Evolutionary conservation across 1,140 invertebrate species (phyloP), one percentile per base, ranked within the genome.

Genomic region (Drosophila melanica): DNA sequence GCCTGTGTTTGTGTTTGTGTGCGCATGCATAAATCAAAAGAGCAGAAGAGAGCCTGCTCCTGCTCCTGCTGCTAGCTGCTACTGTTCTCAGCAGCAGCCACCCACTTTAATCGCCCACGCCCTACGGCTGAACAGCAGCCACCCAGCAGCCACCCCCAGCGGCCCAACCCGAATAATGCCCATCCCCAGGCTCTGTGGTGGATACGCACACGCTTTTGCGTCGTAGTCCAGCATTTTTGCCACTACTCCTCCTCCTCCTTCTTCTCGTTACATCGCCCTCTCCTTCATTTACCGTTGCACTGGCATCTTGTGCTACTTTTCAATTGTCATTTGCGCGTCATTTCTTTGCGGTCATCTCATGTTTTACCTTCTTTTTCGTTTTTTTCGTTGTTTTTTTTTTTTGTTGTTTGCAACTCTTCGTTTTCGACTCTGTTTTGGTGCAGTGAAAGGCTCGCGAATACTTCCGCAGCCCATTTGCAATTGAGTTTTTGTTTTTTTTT

Each of bases 141-240:
- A 16, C 33, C 50, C 51, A 53, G 45, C 27, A 79, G 63, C 74
- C 70, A 62, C 54, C 63, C 77, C 10, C 70, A 47, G 30, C 4
- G 11, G 18, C 48, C 60, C 65, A 48, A 47, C 35, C 37, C 48
- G 30, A 30, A 35, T 51, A 7, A n/a, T 51, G 10, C 18, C 60
- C 47, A 53, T 11, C 47, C 62, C n/a, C 33, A 50, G 64, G 23
- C 53, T 67, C 20, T 59, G 69, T 74, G 70, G 69, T 75, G 81
- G 70, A 75, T 78, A 82, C 75, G 79, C 81, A 82, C 79, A 72
- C 66, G 64, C 79, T 86, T 86, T 86, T 86, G 82, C 81, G 81
- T 78, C 63, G 78, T 77, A 41, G 53, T 45, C 55, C 39, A 37
- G n/a, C 50, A 12, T 27, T 44, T 47, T 59, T 59, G 45, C 44